phyloP scores from a whole-genome alignment of 2,888 invertebrate species.

The Celastrina argiolus region DNA sequence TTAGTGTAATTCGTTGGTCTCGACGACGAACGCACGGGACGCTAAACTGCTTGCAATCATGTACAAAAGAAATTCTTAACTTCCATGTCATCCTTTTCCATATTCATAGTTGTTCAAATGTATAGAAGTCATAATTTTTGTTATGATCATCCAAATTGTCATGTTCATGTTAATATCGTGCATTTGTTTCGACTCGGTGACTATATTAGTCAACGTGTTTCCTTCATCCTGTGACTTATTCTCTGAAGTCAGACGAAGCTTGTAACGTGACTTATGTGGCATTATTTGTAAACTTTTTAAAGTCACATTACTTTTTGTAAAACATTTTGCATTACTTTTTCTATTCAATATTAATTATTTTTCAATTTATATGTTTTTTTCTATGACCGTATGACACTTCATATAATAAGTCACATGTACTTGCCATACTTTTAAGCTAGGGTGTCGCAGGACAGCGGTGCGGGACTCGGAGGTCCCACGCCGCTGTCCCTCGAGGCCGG shows the following conservation, averaged over 20 bases:
- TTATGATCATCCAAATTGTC: background rate
- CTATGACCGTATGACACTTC: background rate
- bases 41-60: conserved; percentile 61
- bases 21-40: conserved; percentile 41
- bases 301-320: background rate
- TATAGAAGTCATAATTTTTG: conserved; percentile 19
- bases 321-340: background rate
- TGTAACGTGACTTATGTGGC: background rate
- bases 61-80: conserved; percentile 46
- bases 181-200: background rate
- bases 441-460: background rate
- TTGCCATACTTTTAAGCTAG: conserved; percentile 12
- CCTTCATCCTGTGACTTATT: conserved; percentile 12
- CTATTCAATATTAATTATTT: background rate
- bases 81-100: conserved; percentile 17
- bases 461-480: background rate
- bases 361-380: background rate
- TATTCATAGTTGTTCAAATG: conserved; percentile 9
- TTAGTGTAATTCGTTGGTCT: conserved; percentile 33
- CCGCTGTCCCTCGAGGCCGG: conserved; percentile 28
- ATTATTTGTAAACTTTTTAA: background rate
- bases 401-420: background rate
- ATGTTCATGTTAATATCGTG: conserved; percentile 5
- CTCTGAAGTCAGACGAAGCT: background rate
- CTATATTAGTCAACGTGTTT: background rate